Base-by-base conservation (phyloP, 1,140 invertebrate species). In the Ruditapes philippinarum region DNA sequence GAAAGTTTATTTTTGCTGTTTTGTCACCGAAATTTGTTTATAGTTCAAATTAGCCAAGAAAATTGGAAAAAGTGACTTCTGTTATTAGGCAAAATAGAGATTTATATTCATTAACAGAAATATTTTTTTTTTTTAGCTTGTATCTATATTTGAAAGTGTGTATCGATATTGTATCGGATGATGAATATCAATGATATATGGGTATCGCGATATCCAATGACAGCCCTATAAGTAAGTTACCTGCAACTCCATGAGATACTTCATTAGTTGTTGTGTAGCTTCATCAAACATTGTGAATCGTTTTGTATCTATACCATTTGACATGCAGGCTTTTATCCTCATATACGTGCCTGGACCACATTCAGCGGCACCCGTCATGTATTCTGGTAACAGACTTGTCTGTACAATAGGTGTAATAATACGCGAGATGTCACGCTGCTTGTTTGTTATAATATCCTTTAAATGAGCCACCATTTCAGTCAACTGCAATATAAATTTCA, bases 341-440 rank as follows among this genome's bases (percentile, higher is more conserved):
- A 25, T 33, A 49, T 88, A 90, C 89, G 74, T 87, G 25, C 89
- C 89, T 28, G 49, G 9, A 11, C 89, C 89, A n/a, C 51, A 25
- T 62, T 86, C 89, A n/a, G 19, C 28, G 1, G 74, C n/a, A 76
- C 89, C 82, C 12, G 22, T 31, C 17, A 38, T 62, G 49, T 91
- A 91, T 60, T 70, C 57, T 33, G 70, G 36, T 17, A 73, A 22
- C 80, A 91, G 68, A 5, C 33, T 74, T 12, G 74, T 40, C 49
- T 90, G 89, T n/a, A 90, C 45, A 51, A 87, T 81, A 14, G 90
- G 90, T 17, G 87, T 88, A 5, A 91, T 49, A 5, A 79, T 40
- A 14, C 90, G 73, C 25, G 65, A 85, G 14, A 91, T 89, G 38
- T 91, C 90, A 5, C 87, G 40, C 65, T 91, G 90, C n/a, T 85